Percentiles rank a stretch among this genome's conserved stretches.
Evolutionary conservation across 2,888 invertebrate species (phyloP).

Genomic region (Diarsia dahlii): DNA sequence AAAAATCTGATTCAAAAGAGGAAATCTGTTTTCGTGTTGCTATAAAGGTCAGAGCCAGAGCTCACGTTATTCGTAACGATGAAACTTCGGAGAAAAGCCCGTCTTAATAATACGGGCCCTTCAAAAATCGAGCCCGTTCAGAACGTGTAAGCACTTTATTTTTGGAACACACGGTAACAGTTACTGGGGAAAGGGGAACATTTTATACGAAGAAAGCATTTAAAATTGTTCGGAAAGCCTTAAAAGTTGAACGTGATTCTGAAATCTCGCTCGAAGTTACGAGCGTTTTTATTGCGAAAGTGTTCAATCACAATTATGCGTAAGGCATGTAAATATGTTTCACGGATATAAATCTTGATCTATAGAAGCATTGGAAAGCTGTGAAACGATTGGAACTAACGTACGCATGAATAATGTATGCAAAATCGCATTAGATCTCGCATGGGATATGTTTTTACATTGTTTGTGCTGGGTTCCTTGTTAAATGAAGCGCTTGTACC

Average conservation of each 20-base stretch:
- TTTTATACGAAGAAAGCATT: constrained; percentile 32
- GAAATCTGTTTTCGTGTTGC: constrained; percentile 38
- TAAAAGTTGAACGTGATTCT: constrained; percentile 44
- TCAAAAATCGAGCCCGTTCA: constrained; percentile 22
- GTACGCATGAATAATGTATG: constrained; percentile 64
- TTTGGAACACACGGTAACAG: constrained; percentile 44
- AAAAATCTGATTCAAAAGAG: constrained; percentile 4
- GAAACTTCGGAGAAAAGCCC: constrained; percentile 43
- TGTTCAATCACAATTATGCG: constrained; percentile 57
- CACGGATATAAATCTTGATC: constrained; percentile 61
- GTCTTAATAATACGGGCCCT: constrained; percentile 41
- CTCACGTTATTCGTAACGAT: constrained; percentile 35
- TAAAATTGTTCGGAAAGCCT: constrained; percentile 27
- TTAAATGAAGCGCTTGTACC: constrained; percentile 48
- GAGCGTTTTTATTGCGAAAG: constrained; percentile 58
- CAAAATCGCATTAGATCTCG: constrained; percentile 60
- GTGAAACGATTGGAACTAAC: constrained; percentile 67
- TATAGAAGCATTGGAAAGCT: constrained; percentile 69
- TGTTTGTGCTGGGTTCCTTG: constrained; percentile 52
- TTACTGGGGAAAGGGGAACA: constrained; percentile 22
- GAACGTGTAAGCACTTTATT: constrained; percentile 56
- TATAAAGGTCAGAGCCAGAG: constrained; percentile 41
- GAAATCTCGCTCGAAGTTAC: constrained; percentile 30
- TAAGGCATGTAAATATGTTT: constrained; percentile 62
- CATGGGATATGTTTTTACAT: constrained; percentile 55